Conservation (phyloP, 2,797 vertebrate genomes). For the Lagorchestes hirsutus region DNA sequence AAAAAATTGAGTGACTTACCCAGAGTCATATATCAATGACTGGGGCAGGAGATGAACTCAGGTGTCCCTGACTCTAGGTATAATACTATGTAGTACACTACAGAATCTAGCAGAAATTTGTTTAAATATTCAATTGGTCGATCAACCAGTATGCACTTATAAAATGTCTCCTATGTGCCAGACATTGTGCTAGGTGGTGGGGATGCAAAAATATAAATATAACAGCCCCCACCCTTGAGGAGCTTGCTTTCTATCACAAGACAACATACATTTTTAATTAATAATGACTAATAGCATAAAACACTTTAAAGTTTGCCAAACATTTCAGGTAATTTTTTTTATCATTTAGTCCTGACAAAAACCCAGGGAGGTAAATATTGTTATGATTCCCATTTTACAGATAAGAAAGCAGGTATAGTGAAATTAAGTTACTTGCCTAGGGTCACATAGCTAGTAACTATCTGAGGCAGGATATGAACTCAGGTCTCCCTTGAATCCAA, state of each 20-base stretch:
- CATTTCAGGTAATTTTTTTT: too few species aligned
- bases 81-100: neutral
- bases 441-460: neutral
- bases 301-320: neutral
- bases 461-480: neutral
- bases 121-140: neutral
- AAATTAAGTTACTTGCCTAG: neutral
- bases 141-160: neutral
- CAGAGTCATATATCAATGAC: constrained; percentile 37
- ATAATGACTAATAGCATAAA: neutral
- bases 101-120: neutral
- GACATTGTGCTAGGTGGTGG: neutral
- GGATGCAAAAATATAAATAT: neutral
- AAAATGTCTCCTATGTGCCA: neutral
- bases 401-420: neutral
- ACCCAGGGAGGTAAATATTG: neutral
- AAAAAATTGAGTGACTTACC: constrained; percentile 9
- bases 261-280: neutral
- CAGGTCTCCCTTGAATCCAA: neutral
- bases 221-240: neutral
- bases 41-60: constrained; percentile 45
- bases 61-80: constrained; percentile 21
- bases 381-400: neutral
- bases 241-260: neutral
- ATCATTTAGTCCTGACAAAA: neutral